Evolutionary conservation across 2,888 invertebrate species (phyloP).

Genomic region (Eupithecia dodoneata): DNA sequence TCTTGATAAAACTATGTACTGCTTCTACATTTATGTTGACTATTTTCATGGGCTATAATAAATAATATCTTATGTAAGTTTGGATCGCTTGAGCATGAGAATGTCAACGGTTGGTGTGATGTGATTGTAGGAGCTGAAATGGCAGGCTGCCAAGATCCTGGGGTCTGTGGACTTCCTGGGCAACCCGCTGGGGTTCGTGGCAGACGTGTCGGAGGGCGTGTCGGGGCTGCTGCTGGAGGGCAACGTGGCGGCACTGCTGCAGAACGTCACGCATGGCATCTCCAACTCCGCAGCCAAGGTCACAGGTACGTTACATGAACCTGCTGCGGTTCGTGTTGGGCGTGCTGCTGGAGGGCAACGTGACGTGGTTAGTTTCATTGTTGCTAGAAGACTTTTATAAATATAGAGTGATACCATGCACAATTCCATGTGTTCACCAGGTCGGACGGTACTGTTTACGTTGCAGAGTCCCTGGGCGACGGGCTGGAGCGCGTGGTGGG

Average conservation of each 20-base stretch:
- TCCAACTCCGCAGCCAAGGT: slow-evolving; percentile 99
- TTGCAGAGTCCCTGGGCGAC: slow-evolving; percentile 92
- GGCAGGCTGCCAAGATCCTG: slow-evolving; percentile 97
- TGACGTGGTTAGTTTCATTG: too few relatives aligned
- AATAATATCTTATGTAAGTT: not conserved
- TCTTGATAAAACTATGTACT: not conserved
- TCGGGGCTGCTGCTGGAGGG: slow-evolving; percentile 96
- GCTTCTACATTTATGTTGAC: too few relatives aligned
- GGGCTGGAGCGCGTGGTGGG: slow-evolving; percentile 94
- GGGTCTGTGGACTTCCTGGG: slow-evolving; percentile 99
- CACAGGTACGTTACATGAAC: slow-evolving; percentile 71
- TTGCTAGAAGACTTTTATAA: too few relatives aligned
- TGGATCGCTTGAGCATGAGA: not conserved
- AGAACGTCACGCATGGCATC: slow-evolving; percentile 98
- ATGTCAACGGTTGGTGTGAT: not conserved
- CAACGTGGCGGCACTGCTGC: slow-evolving; percentile 94
- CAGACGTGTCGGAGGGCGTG: slow-evolving; percentile 97
- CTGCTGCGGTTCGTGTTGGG: too few relatives aligned
- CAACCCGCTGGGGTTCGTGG: slow-evolving; percentile 97
- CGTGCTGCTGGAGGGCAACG: too few relatives aligned
- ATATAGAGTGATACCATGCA: too few relatives aligned
- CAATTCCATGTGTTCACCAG: not conserved
- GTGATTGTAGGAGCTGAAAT: slow-evolving; percentile 89
- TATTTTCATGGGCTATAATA: too few relatives aligned
- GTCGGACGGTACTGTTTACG: not conserved